A percentile compares a stretch with the other conserved stretches of the same genome.
Conservation (phyloP, 2,888 invertebrate genomes). For the Listrodromus nycthemerus region DNA sequence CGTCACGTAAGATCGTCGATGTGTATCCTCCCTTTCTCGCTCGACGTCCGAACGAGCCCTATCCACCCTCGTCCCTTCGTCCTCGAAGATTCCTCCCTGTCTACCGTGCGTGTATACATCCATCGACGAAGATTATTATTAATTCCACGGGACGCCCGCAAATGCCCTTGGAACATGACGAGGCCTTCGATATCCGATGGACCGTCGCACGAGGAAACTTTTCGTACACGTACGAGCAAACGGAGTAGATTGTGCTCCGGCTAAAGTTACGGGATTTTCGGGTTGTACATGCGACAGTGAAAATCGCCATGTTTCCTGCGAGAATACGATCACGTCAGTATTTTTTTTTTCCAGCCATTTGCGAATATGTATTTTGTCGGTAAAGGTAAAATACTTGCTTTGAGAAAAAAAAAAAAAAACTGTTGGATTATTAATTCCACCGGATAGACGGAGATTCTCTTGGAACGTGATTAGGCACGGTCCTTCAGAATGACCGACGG, state of each 20-base stretch:
- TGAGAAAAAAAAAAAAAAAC: too few species aligned
- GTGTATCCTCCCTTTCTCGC: conserved; percentile 42
- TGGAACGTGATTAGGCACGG: conserved; percentile 50
- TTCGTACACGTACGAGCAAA: not conserved
- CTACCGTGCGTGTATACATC: conserved; percentile 21
- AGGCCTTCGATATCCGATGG: conserved; percentile 70
- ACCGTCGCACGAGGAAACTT: conserved; percentile 60
- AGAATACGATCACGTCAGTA: too few species aligned
- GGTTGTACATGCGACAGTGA: too few species aligned
- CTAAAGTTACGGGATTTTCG: too few species aligned
- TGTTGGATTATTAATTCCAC: conserved; percentile 46
- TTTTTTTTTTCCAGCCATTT: too few species aligned
- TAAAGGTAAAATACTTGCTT: too few species aligned
- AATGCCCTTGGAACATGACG: conserved; percentile 47
- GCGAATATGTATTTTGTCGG: too few species aligned
- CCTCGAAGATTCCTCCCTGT: conserved; percentile 27
- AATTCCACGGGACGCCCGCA: conserved; percentile 46
- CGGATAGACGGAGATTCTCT: conserved; percentile 16
- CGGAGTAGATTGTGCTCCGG: too few species aligned
- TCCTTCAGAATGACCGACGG: conserved; percentile 70
- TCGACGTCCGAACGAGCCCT: conserved; percentile 14
- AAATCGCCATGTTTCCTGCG: too few species aligned
- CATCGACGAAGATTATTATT: conserved; percentile 57
- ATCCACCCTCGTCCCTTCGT: conserved; percentile 30
- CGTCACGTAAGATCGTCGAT: conserved; percentile 75